Percentiles rank a stretch among this genome's conserved stretches.
Conservation (phyloP, 2,797 vertebrate genomes). For the Amblyopsis hoosieri region DNA sequence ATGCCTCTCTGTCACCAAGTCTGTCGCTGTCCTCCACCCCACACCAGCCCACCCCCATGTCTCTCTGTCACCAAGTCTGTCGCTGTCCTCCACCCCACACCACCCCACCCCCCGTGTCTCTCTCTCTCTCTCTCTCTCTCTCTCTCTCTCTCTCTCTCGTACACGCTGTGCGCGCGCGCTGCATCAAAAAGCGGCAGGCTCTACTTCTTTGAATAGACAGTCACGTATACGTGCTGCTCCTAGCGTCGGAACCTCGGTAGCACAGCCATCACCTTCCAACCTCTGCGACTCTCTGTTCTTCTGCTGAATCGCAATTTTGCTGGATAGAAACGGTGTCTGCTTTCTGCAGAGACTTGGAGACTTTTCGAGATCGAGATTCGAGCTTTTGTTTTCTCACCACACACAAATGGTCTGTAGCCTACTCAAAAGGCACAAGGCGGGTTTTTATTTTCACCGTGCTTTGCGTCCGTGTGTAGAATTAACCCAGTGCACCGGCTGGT, state of each 20-base stretch:
- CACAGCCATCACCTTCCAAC: slow-evolving; percentile 80
- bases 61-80: neutral
- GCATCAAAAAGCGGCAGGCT: slow-evolving; percentile 50
- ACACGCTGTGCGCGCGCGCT: slow-evolving; percentile 39
- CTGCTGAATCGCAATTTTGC: slow-evolving; percentile 49
- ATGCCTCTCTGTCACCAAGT: neutral
- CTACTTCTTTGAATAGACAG: slow-evolving; percentile 54
- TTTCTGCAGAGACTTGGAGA: slow-evolving; percentile 9
- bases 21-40: neutral
- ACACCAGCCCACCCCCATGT: no score
- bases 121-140: neutral
- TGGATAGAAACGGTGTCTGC: slow-evolving; percentile 34
- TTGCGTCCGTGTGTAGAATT: slow-evolving; percentile 60
- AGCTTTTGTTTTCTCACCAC: slow-evolving; percentile 2
- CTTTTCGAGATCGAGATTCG: slow-evolving; percentile 11
- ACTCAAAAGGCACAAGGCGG: slow-evolving; percentile 38
- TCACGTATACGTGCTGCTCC: slow-evolving; percentile 72
- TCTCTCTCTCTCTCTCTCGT: neutral
- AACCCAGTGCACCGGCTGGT: slow-evolving; percentile 54
- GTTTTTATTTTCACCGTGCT: slow-evolving; percentile 56
- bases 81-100: neutral
- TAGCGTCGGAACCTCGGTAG: slow-evolving; percentile 72
- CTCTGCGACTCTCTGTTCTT: slow-evolving; percentile 63
- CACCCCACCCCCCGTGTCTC: no score
- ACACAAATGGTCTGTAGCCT: slow-evolving; percentile 36